Conservation (phyloP, 2,888 invertebrate species). For the Crossocerus cetratus region DNA sequence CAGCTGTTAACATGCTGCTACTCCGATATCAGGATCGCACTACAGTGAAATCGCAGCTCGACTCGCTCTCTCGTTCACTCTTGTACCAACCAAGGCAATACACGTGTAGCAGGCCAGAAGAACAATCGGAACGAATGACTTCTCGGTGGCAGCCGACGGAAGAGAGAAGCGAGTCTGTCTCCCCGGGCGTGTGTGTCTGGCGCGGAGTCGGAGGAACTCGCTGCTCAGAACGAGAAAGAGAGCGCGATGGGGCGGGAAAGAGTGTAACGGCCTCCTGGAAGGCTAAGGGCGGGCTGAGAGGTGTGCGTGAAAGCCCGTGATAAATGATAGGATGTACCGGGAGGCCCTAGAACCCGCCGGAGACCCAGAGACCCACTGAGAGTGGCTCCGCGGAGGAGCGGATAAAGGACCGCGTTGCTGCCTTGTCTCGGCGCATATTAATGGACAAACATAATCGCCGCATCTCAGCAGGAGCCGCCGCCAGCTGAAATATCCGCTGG, state of each 20-base stretch:
- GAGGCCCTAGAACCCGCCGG: slow-evolving; percentile 65
- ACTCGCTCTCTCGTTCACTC: background rate
- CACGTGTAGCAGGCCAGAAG: background rate
- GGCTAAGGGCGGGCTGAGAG: slow-evolving; percentile 46
- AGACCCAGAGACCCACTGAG: slow-evolving; percentile 71
- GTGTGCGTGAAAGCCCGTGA: slow-evolving; percentile 64
- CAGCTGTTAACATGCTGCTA: slow-evolving; percentile 18
- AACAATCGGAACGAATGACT: slow-evolving; percentile 9
- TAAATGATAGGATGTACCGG: slow-evolving; percentile 72
- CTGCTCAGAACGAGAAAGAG: slow-evolving; percentile 22
- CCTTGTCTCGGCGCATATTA: slow-evolving; percentile 75
- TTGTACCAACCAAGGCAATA: background rate
- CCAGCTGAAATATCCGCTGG: slow-evolving; percentile 66
- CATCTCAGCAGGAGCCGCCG: slow-evolving; percentile 73
- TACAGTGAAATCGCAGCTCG: too few species aligned
- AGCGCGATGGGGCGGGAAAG: slow-evolving; percentile 14
- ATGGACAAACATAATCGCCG: slow-evolving; percentile 75
- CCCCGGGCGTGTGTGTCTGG: too few species aligned
- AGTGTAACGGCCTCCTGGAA: slow-evolving; percentile 29
- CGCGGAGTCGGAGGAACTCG: slow-evolving; percentile 6
- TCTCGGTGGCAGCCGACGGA: slow-evolving; percentile 25
- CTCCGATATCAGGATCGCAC: slow-evolving; percentile 7
- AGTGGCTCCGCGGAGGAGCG: slow-evolving; percentile 49
- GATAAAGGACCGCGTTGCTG: slow-evolving; percentile 64
- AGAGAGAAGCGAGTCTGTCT: slow-evolving; percentile 10